These are phyloP conservation scores for Lathamus discolor DNA, from an alignment of 2,113 vertebrate genomes.

Conservation along the genomic window DNA sequence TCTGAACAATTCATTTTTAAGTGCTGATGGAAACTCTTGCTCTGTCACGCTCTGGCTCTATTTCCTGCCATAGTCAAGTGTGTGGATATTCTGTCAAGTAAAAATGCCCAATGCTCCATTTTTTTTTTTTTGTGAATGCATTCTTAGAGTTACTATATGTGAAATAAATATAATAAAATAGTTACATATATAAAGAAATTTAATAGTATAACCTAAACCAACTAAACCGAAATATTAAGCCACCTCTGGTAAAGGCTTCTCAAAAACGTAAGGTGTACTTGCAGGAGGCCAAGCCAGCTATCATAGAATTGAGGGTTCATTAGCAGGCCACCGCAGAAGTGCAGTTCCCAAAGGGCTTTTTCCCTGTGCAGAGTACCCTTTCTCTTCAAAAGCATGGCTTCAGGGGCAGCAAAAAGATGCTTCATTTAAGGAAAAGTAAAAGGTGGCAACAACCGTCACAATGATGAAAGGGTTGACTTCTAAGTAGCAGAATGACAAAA, in stretches of 20 bases:
- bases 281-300: neutral
- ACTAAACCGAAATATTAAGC: neutral
- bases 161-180: neutral
- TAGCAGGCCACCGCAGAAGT: neutral
- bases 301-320: neutral
- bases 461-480: neutral
- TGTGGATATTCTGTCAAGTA: neutral
- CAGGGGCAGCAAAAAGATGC: neutral
- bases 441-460: neutral
- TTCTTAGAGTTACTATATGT: neutral
- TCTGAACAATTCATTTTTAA: neutral
- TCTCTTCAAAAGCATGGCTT: neutral
- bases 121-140: neutral
- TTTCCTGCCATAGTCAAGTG: neutral
- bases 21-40: neutral
- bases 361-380: too few relatives aligned
- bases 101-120: neutral
- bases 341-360: fast-evolving
- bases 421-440: neutral
- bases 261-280: neutral
- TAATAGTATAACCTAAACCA: neutral
- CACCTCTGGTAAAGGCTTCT: neutral
- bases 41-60: neutral
- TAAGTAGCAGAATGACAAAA: neutral
- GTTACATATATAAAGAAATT: neutral